These are phyloP conservation scores for Leptinotarsa texana DNA, from an alignment of 1,140 invertebrate species.

Conservation along the genomic window DNA sequence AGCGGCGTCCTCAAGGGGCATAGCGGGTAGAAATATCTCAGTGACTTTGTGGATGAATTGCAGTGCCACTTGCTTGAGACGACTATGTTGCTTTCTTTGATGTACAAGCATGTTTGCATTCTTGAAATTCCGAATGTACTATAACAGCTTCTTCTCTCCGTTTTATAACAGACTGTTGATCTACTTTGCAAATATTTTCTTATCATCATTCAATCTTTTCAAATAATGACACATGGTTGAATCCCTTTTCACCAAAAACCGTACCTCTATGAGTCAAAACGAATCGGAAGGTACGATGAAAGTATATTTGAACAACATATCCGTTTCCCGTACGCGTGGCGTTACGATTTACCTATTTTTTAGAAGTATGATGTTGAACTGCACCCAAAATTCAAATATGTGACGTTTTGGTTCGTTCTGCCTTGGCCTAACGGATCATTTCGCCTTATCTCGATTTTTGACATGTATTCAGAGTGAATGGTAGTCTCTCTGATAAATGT, in stretches of 20 bases:
- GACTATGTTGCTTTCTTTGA: no score
- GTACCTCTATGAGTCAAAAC: constrained; percentile 16
- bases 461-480: neutral
- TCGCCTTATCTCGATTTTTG: neutral
- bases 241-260: neutral
- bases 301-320: constrained; percentile 46
- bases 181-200: no score
- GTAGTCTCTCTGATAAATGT: neutral
- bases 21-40: no score
- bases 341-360: constrained; percentile 33
- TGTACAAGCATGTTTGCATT: no score
- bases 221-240: no score
- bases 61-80: no score
- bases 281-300: constrained; percentile 44
- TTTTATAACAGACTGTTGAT: no score
- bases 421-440: constrained; percentile 5
- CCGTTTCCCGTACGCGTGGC: constrained; percentile 44
- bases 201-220: no score
- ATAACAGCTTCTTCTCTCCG: no score
- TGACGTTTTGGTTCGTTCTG: constrained; percentile 10
- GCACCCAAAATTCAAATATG: constrained; percentile 28
- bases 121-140: no score
- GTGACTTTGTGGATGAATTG: no score
- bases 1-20: no score
- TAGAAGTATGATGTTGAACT: constrained; percentile 25